These are phyloP conservation scores for Camelus dromedarius DNA, from an alignment of 2,113 vertebrate species.

Conservation along the genomic window DNA sequence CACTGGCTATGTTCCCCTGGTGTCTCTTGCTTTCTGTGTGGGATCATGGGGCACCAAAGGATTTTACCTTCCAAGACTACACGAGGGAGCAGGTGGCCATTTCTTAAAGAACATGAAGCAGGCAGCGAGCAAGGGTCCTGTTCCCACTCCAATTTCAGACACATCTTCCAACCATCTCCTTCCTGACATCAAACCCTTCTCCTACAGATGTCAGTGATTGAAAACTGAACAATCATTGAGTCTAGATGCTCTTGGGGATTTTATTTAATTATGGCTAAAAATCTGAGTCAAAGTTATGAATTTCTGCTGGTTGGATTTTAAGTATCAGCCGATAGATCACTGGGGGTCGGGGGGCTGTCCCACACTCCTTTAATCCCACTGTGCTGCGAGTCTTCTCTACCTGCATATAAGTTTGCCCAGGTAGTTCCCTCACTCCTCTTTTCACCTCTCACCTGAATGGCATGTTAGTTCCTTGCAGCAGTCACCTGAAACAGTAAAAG, in stretches of 20 bases:
- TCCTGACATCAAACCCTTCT: not conserved
- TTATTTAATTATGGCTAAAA: not conserved
- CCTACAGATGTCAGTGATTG: not conserved
- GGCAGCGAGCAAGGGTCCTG: not conserved
- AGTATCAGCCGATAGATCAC: not conserved
- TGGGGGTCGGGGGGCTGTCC: not conserved
- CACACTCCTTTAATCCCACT: not conserved
- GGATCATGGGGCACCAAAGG: not conserved
- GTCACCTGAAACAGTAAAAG: not conserved
- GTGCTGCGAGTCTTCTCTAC: accelerated
- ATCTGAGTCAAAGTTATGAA: not conserved
- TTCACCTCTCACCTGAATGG: not conserved
- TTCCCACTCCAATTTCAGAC: not conserved
- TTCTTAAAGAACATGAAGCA: not conserved
- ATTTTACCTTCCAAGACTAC: not conserved
- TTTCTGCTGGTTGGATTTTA: not conserved
- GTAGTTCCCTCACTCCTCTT: not conserved
- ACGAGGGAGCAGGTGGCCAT: not conserved
- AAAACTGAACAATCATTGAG: not conserved
- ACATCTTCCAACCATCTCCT: not conserved
- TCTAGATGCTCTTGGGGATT: not conserved
- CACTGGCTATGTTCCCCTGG: not conserved
- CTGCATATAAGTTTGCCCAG: not conserved
- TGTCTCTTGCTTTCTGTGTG: not conserved
- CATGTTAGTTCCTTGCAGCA: not conserved